These are phyloP conservation scores for Bergia puertoricense DNA, from an alignment of 92 coral and sea anemone genomes.

Conservation along the genomic window DNA sequence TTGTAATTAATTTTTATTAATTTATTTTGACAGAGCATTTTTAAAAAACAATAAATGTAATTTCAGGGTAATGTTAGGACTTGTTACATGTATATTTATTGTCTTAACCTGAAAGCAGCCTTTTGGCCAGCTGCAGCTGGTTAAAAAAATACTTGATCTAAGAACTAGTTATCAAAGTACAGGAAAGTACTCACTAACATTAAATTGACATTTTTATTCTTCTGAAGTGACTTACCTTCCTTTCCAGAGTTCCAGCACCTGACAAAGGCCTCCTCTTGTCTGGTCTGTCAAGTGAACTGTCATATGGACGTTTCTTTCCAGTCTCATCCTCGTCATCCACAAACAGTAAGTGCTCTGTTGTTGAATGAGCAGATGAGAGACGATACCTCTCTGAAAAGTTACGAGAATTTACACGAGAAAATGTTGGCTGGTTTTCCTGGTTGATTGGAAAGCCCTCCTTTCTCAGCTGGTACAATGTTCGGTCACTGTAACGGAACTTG, in stretches of 20 bases:
- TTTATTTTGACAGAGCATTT: too few species aligned
- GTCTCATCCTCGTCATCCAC: constrained; percentile 63
- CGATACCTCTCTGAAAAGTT: constrained; percentile 91
- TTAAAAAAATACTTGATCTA: too few species aligned
- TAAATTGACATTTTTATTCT: too few species aligned
- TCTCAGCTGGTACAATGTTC: constrained; percentile 89
- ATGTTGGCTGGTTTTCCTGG: constrained; percentile 70
- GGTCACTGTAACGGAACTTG: constrained; percentile 96
- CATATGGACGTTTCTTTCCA: constrained; percentile 63
- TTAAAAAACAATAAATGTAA: too few species aligned
- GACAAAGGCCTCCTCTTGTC: constrained; percentile 53
- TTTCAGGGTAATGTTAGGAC: too few species aligned
- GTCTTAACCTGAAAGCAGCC: too few species aligned
- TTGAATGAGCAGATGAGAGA: constrained; percentile 58
- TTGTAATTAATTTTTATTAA: too few species aligned
- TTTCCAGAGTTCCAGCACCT: constrained; percentile 44
- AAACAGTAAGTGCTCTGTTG: constrained; percentile 78
- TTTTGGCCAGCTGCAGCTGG: too few species aligned
- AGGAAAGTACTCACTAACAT: too few species aligned
- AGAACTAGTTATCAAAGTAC: too few species aligned
- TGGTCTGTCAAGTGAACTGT: constrained; percentile 43
- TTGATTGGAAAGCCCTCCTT: constrained; percentile 91
- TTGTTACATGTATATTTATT: too few species aligned
- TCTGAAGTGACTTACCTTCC: background rate
- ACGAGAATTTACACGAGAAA: constrained; percentile 78